Percentiles rank a stretch among this genome's conserved stretches.
These are phyloP conservation scores for Drosophila melanosoma DNA, from an alignment of 2,888 invertebrate species.

Conservation along the genomic window DNA sequence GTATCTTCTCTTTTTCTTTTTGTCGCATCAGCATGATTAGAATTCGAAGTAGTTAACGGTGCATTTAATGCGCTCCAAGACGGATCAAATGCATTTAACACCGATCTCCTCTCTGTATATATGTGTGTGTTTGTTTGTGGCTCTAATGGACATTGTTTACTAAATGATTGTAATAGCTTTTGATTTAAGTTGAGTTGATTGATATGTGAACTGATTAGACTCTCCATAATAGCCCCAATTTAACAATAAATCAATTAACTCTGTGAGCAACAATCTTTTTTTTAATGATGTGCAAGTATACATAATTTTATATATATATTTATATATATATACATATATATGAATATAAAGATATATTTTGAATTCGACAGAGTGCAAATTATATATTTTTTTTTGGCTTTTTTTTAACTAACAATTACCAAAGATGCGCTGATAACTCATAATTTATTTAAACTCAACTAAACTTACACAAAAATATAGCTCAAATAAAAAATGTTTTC, in stretches of 20 bases:
- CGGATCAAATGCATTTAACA: conserved; percentile 76
- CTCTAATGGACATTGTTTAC: conserved; percentile 33
- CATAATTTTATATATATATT: neutral
- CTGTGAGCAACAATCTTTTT: neutral
- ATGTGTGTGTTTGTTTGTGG: conserved; percentile 2
- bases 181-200: conserved; percentile 33
- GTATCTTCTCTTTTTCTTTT: conserved; percentile 13
- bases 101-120: conserved; percentile 29
- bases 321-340: no score
- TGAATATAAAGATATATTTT: neutral
- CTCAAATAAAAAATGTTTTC: neutral
- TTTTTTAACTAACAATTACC: neutral
- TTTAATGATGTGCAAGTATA: neutral
- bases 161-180: conserved; percentile 24
- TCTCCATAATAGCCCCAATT: conserved; percentile 33
- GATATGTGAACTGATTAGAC: conserved; percentile 55
- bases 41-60: conserved; percentile 79
- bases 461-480: neutral
- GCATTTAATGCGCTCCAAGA: conserved; percentile 76
- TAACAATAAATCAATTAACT: neutral
- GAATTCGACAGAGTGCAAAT: neutral
- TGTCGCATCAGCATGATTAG: conserved; percentile 79
- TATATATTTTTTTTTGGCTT: no score
- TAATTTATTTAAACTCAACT: neutral
- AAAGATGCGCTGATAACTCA: neutral